Evolutionary conservation across 2,888 invertebrate genomes (phyloP), one percentile per base, ranked within the genome.

Genomic region (Pelosia muscerda): DNA sequence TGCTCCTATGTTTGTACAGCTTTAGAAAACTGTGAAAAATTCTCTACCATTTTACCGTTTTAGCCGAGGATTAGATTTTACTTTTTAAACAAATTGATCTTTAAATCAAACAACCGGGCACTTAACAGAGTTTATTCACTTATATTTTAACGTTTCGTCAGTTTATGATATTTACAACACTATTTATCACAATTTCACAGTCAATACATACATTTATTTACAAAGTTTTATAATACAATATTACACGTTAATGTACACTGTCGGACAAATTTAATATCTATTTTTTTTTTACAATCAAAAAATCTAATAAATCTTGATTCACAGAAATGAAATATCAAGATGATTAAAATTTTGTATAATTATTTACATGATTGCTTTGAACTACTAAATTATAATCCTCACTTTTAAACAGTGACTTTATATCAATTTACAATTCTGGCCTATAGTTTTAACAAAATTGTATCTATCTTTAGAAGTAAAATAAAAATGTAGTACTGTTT

Each of bases 131-230:
- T 88, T 88, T 85, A 84, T 79, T 87, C 82, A 63, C 79, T 81
- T 81, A 77, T 77, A 74, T 79, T 80, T 81, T 82, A 76, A 79
- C 72, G 78, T 63, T 74, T 38, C 77, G 83, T 81, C 80, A 81
- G 79, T 84, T 84, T 85, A 75, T 77, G 58, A 73, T 90, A 90
- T 90, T 84, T 90, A 90, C 90, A 91, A 78, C 49, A 77, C 77
- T 82, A 78, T 90, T 90, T 91, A 91, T 91, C 90, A 90, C 90
- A 91, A 86, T 89, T 85, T 89, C 86, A 91, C 90, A 90, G 90
- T 90, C 90, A 90, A 86, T 87, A 89, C 84, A 88, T 86, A 86
- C 79, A 80, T 75, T 82, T 90, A 90, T 90, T 74, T 90, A 90
- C 90, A 90, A 83, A 79, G 22, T 81, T 74, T 71, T 75, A 72